These are phyloP conservation scores for Pteropus alecto DNA, from an alignment of 2,113 vertebrate genomes.

Conservation along the genomic window DNA sequence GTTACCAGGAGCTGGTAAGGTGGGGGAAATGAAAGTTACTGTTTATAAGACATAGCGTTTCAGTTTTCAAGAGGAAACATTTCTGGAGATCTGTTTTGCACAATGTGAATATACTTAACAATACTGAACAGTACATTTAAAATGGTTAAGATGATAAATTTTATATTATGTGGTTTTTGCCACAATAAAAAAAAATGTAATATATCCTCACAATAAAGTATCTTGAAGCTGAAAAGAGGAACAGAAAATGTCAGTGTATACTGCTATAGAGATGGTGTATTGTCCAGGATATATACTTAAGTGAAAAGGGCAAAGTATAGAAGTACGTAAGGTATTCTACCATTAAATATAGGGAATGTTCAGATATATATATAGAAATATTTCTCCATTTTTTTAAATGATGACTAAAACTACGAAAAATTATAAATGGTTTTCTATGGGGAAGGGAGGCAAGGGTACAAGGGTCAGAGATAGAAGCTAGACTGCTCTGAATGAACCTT, in stretches of 20 bases:
- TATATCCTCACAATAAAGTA: background rate
- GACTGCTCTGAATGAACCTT: background rate
- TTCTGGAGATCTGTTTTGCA: background rate
- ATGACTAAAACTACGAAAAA: constrained; percentile 12
- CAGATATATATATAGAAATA: background rate
- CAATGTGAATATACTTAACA: constrained; percentile 6
- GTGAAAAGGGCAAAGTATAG: background rate
- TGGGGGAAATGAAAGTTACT: background rate
- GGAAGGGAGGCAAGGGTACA: background rate
- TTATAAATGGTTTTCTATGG: background rate
- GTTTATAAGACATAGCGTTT: background rate
- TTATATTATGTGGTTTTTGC: background rate
- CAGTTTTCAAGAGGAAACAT: constrained; percentile 11
- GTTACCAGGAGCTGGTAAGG: background rate
- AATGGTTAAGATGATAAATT: background rate
- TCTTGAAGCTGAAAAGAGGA: background rate
- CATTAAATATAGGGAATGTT: background rate
- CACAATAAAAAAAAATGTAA: background rate
- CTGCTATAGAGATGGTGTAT: background rate
- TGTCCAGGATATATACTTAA: background rate
- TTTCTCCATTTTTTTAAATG: background rate
- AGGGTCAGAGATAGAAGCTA: background rate
- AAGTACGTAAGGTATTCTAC: background rate
- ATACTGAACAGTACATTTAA: background rate
- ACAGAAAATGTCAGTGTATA: background rate